Base-by-base conservation (phyloP, 2,888 invertebrate genomes). In the Xiphydria camelus region DNA sequence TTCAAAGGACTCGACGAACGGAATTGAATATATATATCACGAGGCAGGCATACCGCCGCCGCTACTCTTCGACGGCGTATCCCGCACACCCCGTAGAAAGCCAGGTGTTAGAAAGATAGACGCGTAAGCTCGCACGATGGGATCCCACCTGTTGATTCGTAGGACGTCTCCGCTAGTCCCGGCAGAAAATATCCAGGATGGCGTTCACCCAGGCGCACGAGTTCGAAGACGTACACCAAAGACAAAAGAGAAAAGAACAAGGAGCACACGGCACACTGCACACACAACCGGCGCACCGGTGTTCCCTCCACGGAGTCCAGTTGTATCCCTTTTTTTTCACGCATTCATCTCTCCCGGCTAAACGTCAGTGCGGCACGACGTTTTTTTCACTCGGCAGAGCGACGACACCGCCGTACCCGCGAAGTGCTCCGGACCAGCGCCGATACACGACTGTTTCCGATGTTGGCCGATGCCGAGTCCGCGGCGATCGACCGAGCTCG, bases 91-190 rank as follows among this genome's bases (percentile, higher is more conserved):
- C n/a, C n/a, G 15, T 14, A 12, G 5, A 10, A 25, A n/a, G 1
- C 10, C 29, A 29, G 29, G 29, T 29, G 19, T 20, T 34, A 12
- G 2, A 39, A 33, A 42, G 39, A 32, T 43, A 26, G 64, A 67
- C 68, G 68, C 66, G 57, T 61, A 56, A 58, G 55, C 55, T 53
- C 49, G 59, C 62, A 61, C 23, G 23, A 7, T 23, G 23, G 60
- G 57, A 59, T 62, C 64, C 61, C 70, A 72, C 70, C 72, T 72
- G 71, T 72, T 72, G 71, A 67, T 61, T 61, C 59, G 38, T 40
- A 39, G 53, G 35, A 45, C 31, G 48, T 41, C 36, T 43, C 49
- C 39, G 47, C 29, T 41, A 45, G 36, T 33, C 36, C 46, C 31
- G 41, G 10, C 7, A 10, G 37, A 23, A 6, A 15, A 14, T 14